Evolutionary conservation across 2,797 vertebrate species (phyloP), one percentile per base, ranked within the genome.

Genomic region (Neomorphus geoffroyi): DNA sequence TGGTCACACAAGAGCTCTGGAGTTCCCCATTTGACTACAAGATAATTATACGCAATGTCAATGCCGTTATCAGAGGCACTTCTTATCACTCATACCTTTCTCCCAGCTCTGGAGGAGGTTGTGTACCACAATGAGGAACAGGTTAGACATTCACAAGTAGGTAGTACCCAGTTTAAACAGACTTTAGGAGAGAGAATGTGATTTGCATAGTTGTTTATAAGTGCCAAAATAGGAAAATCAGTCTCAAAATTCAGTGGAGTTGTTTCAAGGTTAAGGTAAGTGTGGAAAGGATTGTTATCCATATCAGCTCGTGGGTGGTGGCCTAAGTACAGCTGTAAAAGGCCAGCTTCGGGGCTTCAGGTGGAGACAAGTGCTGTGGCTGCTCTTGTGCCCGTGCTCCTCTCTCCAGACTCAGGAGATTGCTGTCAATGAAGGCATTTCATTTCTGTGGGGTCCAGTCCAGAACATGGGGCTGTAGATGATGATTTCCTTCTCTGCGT

Each of bases 1-100:
- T 32, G 89, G 86, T 92, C 61, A 90, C 72, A 81, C 67, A 85
- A 81, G 82, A 94, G 75, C 81, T 92, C 28, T 60, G 45, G 70
- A 74, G 80, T 80, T 95, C 90, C 60, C 77, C 65, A 56, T 70
- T 70, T 96, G 60, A 86, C 69, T 69, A 60, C 35, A 87, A 24
- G 56, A 19, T 67, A 46, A 74, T 93, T 85, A 27, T 39, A 22
- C n/a, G 87, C 21, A 28, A 69, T 54, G 46, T 37, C 28, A 48
- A 3, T 79, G 50, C 26, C 32, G 9, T 14, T 73, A 18, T 24
- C 74, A 30, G 28, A 26, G 12, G 16, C 30, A 89, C 17, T 45
- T 85, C 24, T 51, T 75, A 19, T 4, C 41, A 37, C 26, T 37
- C 33, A 32, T 32, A 41, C 8, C 28, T 5, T 72, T 84, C 71